Percentiles rank a stretch among this genome's conserved stretches.
These are phyloP conservation scores for Hetaerina americana DNA, from an alignment of 1,140 invertebrate species.

Conservation along the genomic window DNA sequence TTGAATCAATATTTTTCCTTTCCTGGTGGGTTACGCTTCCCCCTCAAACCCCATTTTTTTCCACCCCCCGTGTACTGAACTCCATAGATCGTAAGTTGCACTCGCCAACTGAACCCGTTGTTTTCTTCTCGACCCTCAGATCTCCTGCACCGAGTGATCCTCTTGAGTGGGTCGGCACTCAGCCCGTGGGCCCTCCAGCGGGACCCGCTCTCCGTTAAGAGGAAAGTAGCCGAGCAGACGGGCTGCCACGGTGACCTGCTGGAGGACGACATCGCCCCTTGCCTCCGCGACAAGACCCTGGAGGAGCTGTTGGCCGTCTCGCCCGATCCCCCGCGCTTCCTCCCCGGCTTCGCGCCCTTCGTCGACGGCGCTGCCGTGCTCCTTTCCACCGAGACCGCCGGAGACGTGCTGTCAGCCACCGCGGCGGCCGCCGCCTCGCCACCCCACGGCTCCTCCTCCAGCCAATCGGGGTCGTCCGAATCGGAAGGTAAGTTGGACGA, in stretches of 20 bases:
- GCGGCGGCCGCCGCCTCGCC: conserved; percentile 34
- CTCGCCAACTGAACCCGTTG: no score
- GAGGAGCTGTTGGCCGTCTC: conserved; percentile 54
- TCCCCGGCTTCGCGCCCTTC: conserved; percentile 79
- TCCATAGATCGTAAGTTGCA: no score
- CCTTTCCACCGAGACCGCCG: not conserved
- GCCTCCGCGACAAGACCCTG: conserved; percentile 58
- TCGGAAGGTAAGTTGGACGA: not conserved
- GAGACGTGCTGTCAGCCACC: conserved; percentile 24
- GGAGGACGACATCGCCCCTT: conserved; percentile 69
- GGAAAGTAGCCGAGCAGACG: conserved; percentile 62
- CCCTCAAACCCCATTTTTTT: no score
- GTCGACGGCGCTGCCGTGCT: conserved; percentile 63
- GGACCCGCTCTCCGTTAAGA: conserved; percentile 67
- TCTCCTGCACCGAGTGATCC: conserved; percentile 77
- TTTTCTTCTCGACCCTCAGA: no score
- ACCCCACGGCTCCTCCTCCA: conserved; percentile 25
- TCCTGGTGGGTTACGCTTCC: no score
- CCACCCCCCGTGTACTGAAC: no score
- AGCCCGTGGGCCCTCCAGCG: conserved; percentile 88
- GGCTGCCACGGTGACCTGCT: conserved; percentile 61
- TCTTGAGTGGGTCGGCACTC: conserved; percentile 88
- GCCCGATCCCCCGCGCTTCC: conserved; percentile 63
- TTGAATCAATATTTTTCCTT: no score
- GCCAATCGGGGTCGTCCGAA: conserved; percentile 16